Conservation (phyloP, 2,113 vertebrate genomes). For the Theristicus caerulescens region DNA sequence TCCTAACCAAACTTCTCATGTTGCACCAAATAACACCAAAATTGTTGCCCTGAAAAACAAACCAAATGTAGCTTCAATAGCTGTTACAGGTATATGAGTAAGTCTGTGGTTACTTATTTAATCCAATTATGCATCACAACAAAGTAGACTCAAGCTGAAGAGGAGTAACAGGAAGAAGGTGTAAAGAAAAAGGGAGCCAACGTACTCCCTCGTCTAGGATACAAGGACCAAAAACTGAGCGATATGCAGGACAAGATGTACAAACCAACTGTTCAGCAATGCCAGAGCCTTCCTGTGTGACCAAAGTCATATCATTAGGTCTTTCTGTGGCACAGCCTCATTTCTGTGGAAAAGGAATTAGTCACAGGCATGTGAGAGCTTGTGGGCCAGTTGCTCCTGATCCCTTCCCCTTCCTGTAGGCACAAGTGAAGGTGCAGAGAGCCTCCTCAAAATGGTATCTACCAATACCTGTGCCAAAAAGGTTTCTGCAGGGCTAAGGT, state of each 20-base stretch:
- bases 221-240: background rate
- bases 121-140: background rate
- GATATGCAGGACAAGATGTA: accelerated
- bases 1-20: background rate
- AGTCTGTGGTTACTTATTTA: background rate
- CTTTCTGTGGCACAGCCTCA: background rate
- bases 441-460: background rate
- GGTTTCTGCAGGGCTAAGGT: background rate
- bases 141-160: background rate
- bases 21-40: background rate
- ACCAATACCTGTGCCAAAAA: background rate
- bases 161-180: background rate
- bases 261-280: background rate
- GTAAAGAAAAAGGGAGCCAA: background rate
- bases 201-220: background rate
- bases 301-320: background rate
- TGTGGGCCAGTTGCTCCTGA: background rate
- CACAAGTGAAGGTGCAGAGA: background rate
- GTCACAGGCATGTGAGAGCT: background rate
- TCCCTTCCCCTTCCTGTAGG: background rate
- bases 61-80: background rate
- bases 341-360: background rate
- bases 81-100: background rate
- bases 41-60: background rate
- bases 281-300: background rate